phyloP scores from a whole-genome alignment of 2,888 invertebrate species.

The Stenodema calcarata region DNA sequence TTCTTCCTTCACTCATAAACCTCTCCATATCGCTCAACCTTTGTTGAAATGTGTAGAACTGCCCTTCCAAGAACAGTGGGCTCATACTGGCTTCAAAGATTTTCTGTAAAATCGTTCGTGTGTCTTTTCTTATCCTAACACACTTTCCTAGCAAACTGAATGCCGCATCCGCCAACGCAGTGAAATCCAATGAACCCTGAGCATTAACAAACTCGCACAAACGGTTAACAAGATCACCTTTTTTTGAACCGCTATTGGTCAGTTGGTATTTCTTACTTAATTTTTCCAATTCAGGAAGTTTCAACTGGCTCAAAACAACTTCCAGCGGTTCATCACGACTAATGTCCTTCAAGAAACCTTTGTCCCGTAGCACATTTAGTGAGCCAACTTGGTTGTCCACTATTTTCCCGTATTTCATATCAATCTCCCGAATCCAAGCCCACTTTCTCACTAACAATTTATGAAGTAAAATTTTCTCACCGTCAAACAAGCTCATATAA shows the following conservation, averaged over 20 bases:
- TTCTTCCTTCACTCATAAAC: constrained; percentile 25
- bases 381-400: not conserved
- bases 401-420: constrained; percentile 42
- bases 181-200: constrained; percentile 28
- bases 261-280: constrained; percentile 6
- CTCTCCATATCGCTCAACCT: constrained; percentile 9
- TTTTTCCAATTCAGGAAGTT: constrained; percentile 1
- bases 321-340: not conserved
- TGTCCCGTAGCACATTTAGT: not conserved
- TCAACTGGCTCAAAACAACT: constrained; percentile 5
- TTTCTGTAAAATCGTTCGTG: constrained; percentile 8
- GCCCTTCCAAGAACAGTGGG: constrained; percentile 22
- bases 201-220: not conserved
- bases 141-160: not conserved
- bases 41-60: constrained; percentile 35
- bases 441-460: constrained; percentile 31
- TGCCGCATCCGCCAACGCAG: not conserved
- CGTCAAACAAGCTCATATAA: not conserved
- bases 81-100: constrained; percentile 40
- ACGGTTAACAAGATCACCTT: not conserved
- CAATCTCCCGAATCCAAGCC: constrained; percentile 21
- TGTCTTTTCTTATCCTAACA: not conserved
- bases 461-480: constrained; percentile 18
- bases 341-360: constrained; percentile 22
- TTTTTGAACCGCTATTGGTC: not conserved